Evolutionary conservation across 2,113 vertebrate species (phyloP), one percentile per base, ranked within the genome.

Genomic region (Laticauda laticaudata): DNA sequence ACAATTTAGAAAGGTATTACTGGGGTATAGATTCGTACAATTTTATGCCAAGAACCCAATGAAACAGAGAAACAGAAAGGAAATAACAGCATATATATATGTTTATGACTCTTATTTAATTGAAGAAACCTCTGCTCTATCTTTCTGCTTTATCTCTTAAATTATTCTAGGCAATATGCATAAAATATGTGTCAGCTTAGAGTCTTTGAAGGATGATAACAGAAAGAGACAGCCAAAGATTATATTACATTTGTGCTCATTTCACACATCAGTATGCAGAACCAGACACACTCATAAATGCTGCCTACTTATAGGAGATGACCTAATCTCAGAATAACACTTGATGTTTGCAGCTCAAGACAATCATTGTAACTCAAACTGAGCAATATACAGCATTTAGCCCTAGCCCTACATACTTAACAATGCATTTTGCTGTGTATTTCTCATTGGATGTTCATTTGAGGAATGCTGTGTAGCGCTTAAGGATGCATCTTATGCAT

Each of bases 381-480:
- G 4, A 96, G 95, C 97, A 96, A 96, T 95, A 89, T 93, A 94
- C 95, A 97, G 94, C 94, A 96, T 97, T 93, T 97, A 97, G 95
- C 95, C 95, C 95, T 96, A 96, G 97, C 97, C 95, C 97, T 97
- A 96, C 95, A 90, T 96, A 15, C 94, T 90, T 97, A 97, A 97
- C 95, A 96, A 95, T 96, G 94, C 95, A 89, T 97, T 97, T 97
- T 97, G 97, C 97, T 61, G 95, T 95, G 93, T 12, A 2, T 95
- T 94, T 97, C 95, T 85, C 18, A 93, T 92, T 95, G 97, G 95
- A 96, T 91, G 81, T 94, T 97, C 86, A 0, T 95, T 97, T 97
- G 96, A 96, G 94, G 95, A 97, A 97, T 96, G 96, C 96, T 97
- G 97, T 97, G 97, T 96, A 96, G 96, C 97, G 95, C 94, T 98